Percentiles rank a stretch among this genome's conserved stretches.
phyloP scores from a whole-genome alignment of 2,113 vertebrate genomes.

The Toxostoma redivivum region DNA sequence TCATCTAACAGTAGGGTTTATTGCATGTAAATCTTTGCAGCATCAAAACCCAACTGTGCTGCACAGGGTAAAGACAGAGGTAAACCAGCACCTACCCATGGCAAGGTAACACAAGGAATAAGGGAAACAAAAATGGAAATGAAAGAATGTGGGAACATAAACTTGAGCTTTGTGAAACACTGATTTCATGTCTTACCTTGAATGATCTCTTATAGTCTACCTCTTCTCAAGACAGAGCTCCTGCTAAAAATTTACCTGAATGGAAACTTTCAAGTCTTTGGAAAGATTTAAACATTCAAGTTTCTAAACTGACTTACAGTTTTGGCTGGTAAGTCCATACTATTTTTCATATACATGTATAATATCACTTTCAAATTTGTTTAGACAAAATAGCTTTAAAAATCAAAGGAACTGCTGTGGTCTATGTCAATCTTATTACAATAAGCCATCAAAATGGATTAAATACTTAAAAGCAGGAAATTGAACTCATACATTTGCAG shows the following conservation, averaged over 20 bases:
- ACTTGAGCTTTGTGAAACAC: constrained; percentile 18
- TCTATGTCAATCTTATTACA: neutral
- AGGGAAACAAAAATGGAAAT: neutral
- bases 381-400: neutral
- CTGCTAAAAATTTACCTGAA: constrained; percentile 71
- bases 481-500: neutral
- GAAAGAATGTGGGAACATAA: constrained; percentile 21
- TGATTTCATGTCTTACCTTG: constrained; percentile 70
- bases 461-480: neutral
- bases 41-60: neutral
- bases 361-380: neutral
- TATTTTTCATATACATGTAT: neutral
- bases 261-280: constrained; percentile 61
- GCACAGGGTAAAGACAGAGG: neutral
- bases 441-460: neutral
- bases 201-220: constrained; percentile 56
- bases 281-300: constrained; percentile 6
- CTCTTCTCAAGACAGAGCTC: constrained; percentile 71
- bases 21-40: neutral
- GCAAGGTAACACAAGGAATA: constrained; percentile 61
- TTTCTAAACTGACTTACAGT: neutral
- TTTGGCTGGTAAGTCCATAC: neutral
- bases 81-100: neutral
- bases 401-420: neutral
- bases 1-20: neutral